phyloP scores from a whole-genome alignment of 2,113 vertebrate genomes.

The Rallus limicola region DNA sequence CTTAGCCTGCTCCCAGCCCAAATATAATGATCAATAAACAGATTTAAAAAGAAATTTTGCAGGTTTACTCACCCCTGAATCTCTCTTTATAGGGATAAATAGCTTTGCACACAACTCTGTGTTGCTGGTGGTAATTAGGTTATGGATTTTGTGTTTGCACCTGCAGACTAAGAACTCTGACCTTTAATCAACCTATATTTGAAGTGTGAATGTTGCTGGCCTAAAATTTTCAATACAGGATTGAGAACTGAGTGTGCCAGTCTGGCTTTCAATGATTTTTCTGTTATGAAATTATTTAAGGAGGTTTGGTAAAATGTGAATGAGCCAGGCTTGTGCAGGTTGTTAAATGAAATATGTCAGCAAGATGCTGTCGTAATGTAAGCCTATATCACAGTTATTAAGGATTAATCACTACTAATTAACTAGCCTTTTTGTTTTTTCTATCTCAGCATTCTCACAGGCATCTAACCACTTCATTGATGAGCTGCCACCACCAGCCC shows the following conservation, averaged over 20 bases:
- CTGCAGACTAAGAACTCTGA: neutral
- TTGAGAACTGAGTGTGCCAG: neutral
- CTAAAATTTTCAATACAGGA: neutral
- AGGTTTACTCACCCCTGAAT: neutral
- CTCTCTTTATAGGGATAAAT: neutral
- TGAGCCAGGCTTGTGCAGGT: neutral
- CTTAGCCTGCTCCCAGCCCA: neutral
- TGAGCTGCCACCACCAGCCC: slow-evolving; percentile 72
- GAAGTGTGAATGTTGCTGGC: neutral
- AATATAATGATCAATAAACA: neutral
- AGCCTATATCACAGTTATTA: slow-evolving; percentile 5
- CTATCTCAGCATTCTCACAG: slow-evolving; percentile 19
- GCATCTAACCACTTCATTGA: slow-evolving; percentile 13
- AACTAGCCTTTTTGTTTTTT: neutral
- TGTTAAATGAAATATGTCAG: slow-evolving; percentile 7
- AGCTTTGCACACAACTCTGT: neutral
- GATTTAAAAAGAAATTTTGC: neutral
- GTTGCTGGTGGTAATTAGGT: neutral
- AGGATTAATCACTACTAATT: slow-evolving; percentile 60
- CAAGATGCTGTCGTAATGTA: slow-evolving; percentile 13
- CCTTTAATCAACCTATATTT: neutral
- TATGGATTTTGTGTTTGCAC: neutral
- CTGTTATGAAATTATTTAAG: neutral
- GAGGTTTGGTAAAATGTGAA: slow-evolving; percentile 24
- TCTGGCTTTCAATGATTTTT: neutral